Base-by-base conservation (phyloP, 2,888 invertebrate genomes). In the Cerastoderma edule region DNA sequence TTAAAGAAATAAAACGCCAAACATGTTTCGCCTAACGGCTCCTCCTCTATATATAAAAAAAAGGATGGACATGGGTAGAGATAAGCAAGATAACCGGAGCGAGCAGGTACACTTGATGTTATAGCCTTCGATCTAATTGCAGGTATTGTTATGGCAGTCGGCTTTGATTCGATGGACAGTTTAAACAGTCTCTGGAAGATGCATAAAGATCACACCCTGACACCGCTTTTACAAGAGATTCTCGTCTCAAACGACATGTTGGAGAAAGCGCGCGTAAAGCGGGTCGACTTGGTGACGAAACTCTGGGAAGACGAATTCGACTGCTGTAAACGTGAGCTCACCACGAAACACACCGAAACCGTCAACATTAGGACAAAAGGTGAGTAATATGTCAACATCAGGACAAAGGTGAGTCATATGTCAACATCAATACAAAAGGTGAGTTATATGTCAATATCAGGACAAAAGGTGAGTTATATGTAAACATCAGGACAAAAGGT, bases 261-360 rank as follows among this genome's bases (percentile, higher is more conserved):
- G 33, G 79, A 85, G 56, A 79, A 79, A 0, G 67, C 85, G 2
- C 75, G 67, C 19, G 84, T 85, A 1, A 80, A 69, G 16, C 78
- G 75, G 24, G 69, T 90, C 30, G 80, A 81, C 0, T 63, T 90
- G 48, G 80, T 85, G n/a, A 87, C 85, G 6, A 87, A 84, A 63
- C 72, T 89, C 53, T 89, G 88, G 87, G 87, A 87, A 19, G 89
- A 89, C 50, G 89, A 90, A 65, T 85, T 85, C 46, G 84, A 78
- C 6, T 76, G 72, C 1, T 89, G 89, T 68, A 77, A 76, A 65
- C 64, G 75, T 3, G 90, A 90, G 50, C 33, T 88, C 10, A 22
- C 53, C 4, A 35, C 68, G 8, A 75, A 77, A 32, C 60, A 68
- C 19, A 50, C 28, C 24, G 50, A 57, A n/a, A 63, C 66, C 22